Base-by-base conservation (phyloP, 2,797 vertebrate genomes). In the Smutsia temminckii region DNA sequence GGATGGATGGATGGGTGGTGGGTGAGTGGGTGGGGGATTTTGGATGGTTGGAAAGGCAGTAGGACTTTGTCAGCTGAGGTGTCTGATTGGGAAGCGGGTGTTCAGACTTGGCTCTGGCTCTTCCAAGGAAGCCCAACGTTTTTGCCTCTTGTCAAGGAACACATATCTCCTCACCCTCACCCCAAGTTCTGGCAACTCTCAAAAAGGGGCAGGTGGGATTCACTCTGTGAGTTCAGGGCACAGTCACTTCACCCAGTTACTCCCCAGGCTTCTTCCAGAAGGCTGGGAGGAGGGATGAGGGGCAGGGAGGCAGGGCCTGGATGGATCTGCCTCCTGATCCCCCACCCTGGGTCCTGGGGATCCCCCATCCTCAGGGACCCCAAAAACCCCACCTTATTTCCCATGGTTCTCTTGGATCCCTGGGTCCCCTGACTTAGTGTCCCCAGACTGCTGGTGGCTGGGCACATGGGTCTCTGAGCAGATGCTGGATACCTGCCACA, bases 301-400 rank as follows among this genome's bases (percentile, higher is more conserved):
- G 16, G 1, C 37, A 12, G 61, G 59, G 69, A 11, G 1, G 0
- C 9, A 2, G 25, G 3, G 37, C 66, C 27, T 0, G 8, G 57
- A 55, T 3, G 18, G 34, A 49, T 14, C 5, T 5, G 14, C 57
- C 57, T 18, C 7, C 34, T 21, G 51, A 12, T 46, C 46, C 46
- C 46, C 16, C 25, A 23, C 63, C 7, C 64, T 61, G 55, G 29
- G 21, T 34, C 29, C 29, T 6, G 57, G 37, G 51, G 20, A 27
- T 32, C 68, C 59, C 2, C 21, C 46, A 8, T 42, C 79, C 89
- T 51, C 21, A 63, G 17, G 42, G 66, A 20, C 9, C 14, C 20
- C 80, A 17, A 32, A 53, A 25, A 49, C 18, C 21, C 17, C 4
- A 2, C 14, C 3, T 23, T 21, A 3, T 12, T 64, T 42, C 10